phyloP scores from a whole-genome alignment of 1,140 invertebrate species.

The Pentalonia nigronervosa region DNA sequence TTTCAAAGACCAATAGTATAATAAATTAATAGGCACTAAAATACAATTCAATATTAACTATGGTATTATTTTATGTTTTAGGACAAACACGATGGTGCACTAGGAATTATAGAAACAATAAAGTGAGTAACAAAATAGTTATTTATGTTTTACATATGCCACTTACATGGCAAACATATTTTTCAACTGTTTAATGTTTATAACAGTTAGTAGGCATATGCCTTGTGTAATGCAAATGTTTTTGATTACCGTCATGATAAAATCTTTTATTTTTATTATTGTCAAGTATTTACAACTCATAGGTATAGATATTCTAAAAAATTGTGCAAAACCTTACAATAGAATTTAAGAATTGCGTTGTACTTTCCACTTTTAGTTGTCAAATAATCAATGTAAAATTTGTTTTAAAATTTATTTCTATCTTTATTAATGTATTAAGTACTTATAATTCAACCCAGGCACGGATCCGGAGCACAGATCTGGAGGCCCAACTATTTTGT shows the following conservation, averaged over 20 bases:
- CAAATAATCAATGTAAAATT: background rate
- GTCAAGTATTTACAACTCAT: no score
- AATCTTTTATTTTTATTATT: background rate
- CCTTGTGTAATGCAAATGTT: background rate
- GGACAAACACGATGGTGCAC: constrained; percentile 89
- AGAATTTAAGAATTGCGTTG: background rate
- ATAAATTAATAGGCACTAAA: background rate
- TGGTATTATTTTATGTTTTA: constrained; percentile 65
- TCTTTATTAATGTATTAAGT: background rate
- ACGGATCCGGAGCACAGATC: no score
- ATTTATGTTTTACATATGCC: background rate
- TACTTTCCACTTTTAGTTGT: background rate
- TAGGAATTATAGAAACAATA: constrained; percentile 91
- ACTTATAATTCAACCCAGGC: no score
- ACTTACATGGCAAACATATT: background rate
- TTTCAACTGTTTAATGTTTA: background rate
- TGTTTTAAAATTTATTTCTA: background rate
- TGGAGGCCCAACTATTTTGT: no score
- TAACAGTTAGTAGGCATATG: background rate
- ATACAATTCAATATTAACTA: background rate
- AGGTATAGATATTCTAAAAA: no score
- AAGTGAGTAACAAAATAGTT: constrained; percentile 67
- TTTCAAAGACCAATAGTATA: background rate
- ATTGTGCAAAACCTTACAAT: no score
- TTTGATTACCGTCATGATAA: background rate